These are phyloP conservation scores for Neopelma chrysocephalum DNA, from an alignment of 2,797 vertebrate genomes.

Conservation along the genomic window DNA sequence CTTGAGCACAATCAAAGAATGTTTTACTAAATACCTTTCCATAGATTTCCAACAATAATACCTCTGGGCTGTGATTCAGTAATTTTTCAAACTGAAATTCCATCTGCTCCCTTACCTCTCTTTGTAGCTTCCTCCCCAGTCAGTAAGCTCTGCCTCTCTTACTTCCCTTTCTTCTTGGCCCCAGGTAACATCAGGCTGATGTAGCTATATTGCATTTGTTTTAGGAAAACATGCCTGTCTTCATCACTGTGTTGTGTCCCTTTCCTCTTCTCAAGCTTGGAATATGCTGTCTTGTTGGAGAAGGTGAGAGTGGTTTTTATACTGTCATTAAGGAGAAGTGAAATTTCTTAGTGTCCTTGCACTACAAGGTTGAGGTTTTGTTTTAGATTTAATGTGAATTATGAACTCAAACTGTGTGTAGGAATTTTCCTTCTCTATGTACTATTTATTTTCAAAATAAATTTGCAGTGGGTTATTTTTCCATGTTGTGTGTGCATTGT, in stretches of 20 bases:
- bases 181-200: neutral
- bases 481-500: neutral
- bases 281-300: neutral
- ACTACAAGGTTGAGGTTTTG: neutral
- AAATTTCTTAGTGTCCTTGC: neutral
- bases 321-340: neutral
- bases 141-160: neutral
- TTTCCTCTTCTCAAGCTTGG: conserved; percentile 18
- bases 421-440: neutral
- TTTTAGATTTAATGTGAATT: neutral
- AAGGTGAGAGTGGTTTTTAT: neutral
- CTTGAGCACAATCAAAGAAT: neutral
- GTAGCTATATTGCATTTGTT: conserved; percentile 4
- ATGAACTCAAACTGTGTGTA: neutral
- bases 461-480: neutral
- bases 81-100: neutral
- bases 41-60: neutral
- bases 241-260: conserved; percentile 1
- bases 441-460: neutral
- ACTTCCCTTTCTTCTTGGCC: neutral
- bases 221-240: conserved; percentile 8
- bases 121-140: neutral
- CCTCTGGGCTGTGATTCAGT: neutral
- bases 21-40: neutral
- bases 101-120: neutral